Percentiles rank a stretch among this genome's conserved stretches.
Evolutionary conservation across 2,888 invertebrate species (phyloP).

Genomic region (Cyrtodaria siliqua): DNA sequence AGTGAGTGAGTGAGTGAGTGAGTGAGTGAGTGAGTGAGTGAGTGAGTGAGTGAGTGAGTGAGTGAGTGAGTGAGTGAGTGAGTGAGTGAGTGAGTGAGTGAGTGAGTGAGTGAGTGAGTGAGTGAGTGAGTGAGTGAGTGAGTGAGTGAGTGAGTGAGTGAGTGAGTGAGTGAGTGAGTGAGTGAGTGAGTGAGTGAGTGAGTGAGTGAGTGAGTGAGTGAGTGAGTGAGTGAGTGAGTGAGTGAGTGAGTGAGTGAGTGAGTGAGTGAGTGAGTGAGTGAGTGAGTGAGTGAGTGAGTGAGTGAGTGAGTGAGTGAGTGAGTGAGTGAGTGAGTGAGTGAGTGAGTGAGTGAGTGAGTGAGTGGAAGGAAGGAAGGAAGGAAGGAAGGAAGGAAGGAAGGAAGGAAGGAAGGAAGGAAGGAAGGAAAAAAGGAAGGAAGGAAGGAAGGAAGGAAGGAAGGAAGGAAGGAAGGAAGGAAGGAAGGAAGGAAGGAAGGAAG

Average conservation of each 20-base stretch:
- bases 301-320: constrained; percentile 18
- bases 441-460: constrained; percentile 59
- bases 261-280: constrained; percentile 7
- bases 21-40: no score
- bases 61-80: no score
- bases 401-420: constrained; percentile 65
- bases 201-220: no score
- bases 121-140: no score
- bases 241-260: constrained; percentile 3
- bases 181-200: no score
- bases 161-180: no score
- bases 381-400: constrained; percentile 60
- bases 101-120: no score
- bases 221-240: background rate
- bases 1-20: no score
- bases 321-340: background rate
- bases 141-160: no score
- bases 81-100: no score
- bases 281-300: constrained; percentile 18
- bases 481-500: constrained; percentile 63
- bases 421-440: constrained; percentile 57
- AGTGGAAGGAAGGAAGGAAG: constrained; percentile 62
- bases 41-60: no score
- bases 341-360: no score
- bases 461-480: constrained; percentile 60